Evolutionary conservation across 2,888 invertebrate species (phyloP), one percentile per base, ranked within the genome.

Genomic region (Eretmocerus hayati): DNA sequence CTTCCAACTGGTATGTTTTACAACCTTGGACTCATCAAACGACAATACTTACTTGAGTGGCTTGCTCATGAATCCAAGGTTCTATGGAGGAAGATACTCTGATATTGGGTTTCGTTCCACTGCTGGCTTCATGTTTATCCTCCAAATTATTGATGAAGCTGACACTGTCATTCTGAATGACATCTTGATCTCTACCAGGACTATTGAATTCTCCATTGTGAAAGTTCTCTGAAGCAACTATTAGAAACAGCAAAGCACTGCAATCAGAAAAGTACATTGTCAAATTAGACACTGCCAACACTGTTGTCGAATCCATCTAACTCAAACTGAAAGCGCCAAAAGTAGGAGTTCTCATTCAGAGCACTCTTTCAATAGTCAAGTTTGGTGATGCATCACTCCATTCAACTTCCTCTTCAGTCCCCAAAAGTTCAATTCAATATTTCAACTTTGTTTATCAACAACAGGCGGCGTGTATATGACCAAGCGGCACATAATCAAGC

Each of bases 221-320:
- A 58, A 58, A 59, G 40, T 72, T 76, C 65, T 81, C 80, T 31
- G 79, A 77, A 48, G 80, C 77, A 62, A 79, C 79, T 63, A 80
- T 72, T 56, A 80, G 68, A 68, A 80, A 78, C 56, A 80, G 71
- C 56, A 78, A 74, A 65, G 78, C 77, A 70, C 81, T 81, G 73
- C 42, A 70, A 71, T 22, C 3, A 38, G 33, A 46, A 16, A 5
- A 33, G 15, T 33, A 33, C 8, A n/a, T 30, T 9, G 13, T 30
- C 13, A 30, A 30, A 13, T 30, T 9, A 30, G 13, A 30, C 8
- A 30, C n/a, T n/a, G n/a, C n/a, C n/a, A n/a, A n/a, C n/a, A n/a
- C n/a, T n/a, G n/a, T n/a, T n/a, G n/a, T n/a, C n/a, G n/a, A n/a
- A n/a, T n/a, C n/a, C n/a, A n/a, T n/a, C n/a, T n/a, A n/a, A n/a